These are phyloP conservation scores for Acleris laterana DNA, from an alignment of 2,888 invertebrate species.

Conservation along the genomic window DNA sequence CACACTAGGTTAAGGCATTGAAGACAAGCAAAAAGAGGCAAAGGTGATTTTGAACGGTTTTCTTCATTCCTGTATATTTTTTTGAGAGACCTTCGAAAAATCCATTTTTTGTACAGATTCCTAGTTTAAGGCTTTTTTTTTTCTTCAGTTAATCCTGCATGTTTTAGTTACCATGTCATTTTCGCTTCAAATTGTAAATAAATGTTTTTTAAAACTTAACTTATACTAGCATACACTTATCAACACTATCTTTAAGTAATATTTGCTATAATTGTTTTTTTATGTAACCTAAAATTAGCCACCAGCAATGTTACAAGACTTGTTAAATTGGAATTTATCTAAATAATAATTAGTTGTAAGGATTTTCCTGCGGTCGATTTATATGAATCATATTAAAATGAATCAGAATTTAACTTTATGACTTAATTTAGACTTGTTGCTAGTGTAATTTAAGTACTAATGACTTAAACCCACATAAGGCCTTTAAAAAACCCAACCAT, in stretches of 20 bases:
- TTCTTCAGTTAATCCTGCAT: conserved; percentile 61
- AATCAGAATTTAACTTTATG: too few relatives aligned
- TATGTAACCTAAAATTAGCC: too few relatives aligned
- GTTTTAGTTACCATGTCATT: conserved; percentile 79
- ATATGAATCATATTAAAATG: conserved; percentile 12
- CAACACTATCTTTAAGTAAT: too few relatives aligned
- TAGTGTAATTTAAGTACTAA: too few relatives aligned
- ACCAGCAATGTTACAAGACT: too few relatives aligned
- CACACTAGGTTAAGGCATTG: conserved; percentile 54
- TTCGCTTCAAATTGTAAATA: conserved; percentile 74
- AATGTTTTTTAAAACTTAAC: conserved; percentile 19
- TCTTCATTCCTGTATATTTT: conserved; percentile 74
- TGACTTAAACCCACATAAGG: too few relatives aligned
- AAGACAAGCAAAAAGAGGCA: conserved; percentile 82
- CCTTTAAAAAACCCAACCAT: too few relatives aligned
- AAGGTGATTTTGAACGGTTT: conserved; percentile 76
- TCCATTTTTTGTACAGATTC: conserved; percentile 56
- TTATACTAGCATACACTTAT: too few relatives aligned
- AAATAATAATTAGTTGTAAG: conserved; percentile 39
- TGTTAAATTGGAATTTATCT: too few relatives aligned
- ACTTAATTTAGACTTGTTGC: too few relatives aligned
- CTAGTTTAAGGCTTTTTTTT: conserved; percentile 59
- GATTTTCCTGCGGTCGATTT: conserved; percentile 52
- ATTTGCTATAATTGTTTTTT: too few relatives aligned
- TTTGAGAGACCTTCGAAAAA: conserved; percentile 73